phyloP scores from a whole-genome alignment of 2,888 invertebrate species.

The Nasonovia ribisnigri region DNA sequence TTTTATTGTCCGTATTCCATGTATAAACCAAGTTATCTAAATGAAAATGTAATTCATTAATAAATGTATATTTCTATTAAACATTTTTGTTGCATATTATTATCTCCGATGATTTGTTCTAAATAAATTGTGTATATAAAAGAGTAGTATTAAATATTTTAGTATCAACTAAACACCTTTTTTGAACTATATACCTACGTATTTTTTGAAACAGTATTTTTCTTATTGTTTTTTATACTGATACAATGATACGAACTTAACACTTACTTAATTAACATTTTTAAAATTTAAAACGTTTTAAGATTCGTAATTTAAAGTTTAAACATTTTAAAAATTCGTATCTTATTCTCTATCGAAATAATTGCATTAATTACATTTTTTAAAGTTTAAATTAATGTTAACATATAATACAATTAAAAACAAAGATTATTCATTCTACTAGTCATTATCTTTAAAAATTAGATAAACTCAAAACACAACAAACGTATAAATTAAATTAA shows the following conservation, averaged over 20 bases:
- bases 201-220: neutral
- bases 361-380: neutral
- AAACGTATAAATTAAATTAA: slow-evolving; percentile 27
- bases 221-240: neutral
- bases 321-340: neutral
- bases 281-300: neutral
- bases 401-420: neutral
- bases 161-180: neutral
- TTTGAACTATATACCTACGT: neutral
- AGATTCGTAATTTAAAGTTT: neutral
- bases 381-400: neutral
- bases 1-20: neutral
- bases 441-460: slow-evolving; percentile 3
- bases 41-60: neutral
- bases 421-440: slow-evolving; percentile 6
- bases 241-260: neutral
- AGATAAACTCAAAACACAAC: slow-evolving; percentile 14
- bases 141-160: neutral
- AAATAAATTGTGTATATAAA: neutral
- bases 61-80: neutral
- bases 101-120: neutral
- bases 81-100: neutral
- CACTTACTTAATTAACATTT: neutral
- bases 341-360: neutral
- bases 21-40: neutral